Percentiles rank a stretch among this genome's conserved stretches.
Evolutionary conservation across 2,888 invertebrate species (phyloP).

Genomic region (Caradrina kadenii): DNA sequence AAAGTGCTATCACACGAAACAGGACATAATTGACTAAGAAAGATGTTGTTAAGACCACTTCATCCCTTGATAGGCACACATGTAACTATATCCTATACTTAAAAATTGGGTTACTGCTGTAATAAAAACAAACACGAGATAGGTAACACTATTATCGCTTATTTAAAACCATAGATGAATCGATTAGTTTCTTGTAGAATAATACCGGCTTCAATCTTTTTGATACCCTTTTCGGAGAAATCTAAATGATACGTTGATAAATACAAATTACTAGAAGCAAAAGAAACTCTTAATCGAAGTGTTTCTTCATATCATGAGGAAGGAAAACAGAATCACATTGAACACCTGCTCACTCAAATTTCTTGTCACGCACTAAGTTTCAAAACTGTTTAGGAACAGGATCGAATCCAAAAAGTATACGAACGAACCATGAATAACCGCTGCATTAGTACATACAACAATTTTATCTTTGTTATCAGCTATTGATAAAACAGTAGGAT

Average conservation of each 20-base stretch:
- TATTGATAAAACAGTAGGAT: conserved; percentile 83
- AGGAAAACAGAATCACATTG: conserved; percentile 43
- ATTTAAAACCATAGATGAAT: neutral
- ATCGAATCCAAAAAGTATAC: conserved; percentile 47
- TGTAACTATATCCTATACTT: neutral
- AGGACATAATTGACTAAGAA: neutral
- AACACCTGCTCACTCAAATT: conserved; percentile 76
- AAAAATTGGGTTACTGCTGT: neutral
- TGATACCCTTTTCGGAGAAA: neutral
- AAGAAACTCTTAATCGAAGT: neutral
- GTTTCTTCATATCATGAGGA: conserved; percentile 23
- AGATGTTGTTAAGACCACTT: neutral
- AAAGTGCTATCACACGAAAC: neutral
- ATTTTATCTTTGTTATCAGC: conserved; percentile 87
- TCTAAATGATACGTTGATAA: neutral
- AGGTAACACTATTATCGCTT: neutral
- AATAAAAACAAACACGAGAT: neutral
- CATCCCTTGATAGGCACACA: neutral
- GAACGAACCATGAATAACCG: conserved; percentile 62
- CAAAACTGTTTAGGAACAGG: conserved; percentile 49
- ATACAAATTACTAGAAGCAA: neutral
- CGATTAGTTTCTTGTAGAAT: neutral
- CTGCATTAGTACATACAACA: conserved; percentile 76
- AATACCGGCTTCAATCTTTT: neutral
- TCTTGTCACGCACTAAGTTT: conserved; percentile 71